Conservation (phyloP, 2,888 invertebrate species). For the Lasioglossum calceatum region DNA sequence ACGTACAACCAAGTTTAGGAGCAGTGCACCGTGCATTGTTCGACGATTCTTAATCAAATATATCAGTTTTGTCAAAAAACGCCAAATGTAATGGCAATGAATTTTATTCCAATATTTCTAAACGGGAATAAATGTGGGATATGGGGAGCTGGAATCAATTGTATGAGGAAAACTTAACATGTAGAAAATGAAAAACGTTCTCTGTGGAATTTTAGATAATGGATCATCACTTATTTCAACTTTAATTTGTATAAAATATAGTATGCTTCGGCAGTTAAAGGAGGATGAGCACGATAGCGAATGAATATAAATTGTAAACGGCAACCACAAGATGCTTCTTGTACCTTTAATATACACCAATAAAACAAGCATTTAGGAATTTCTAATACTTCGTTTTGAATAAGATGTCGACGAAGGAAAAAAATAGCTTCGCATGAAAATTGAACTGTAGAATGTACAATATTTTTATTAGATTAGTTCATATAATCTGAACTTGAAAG, state of each 20-base stretch:
- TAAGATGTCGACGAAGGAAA: not conserved
- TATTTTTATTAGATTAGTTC: not conserved
- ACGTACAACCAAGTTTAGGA: constrained; percentile 82
- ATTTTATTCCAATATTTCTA: constrained; percentile 51
- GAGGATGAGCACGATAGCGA: constrained; percentile 31
- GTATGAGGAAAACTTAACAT: not conserved
- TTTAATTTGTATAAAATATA: constrained; percentile 55
- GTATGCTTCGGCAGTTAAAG: constrained; percentile 25
- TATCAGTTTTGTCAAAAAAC: constrained; percentile 55
- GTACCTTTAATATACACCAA: constrained; percentile 67
- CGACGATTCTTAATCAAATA: constrained; percentile 76
- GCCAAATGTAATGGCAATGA: constrained; percentile 41
- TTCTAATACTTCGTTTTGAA: constrained; percentile 49
- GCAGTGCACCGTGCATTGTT: constrained; percentile 83
- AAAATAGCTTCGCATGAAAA: not conserved
- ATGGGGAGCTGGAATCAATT: not conserved
- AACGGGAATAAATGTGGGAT: constrained; percentile 16
- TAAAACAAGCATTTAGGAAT: constrained; percentile 62
- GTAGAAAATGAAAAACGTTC: constrained; percentile 22
- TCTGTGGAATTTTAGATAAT: constrained; percentile 57
- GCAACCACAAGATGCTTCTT: constrained; percentile 56
- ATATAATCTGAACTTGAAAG: not conserved
- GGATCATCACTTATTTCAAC: constrained; percentile 39
- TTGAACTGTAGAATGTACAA: not conserved
- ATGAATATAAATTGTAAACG: constrained; percentile 45